Conservation (phyloP, 2,113 vertebrate species). For the Mugil cephalus region DNA sequence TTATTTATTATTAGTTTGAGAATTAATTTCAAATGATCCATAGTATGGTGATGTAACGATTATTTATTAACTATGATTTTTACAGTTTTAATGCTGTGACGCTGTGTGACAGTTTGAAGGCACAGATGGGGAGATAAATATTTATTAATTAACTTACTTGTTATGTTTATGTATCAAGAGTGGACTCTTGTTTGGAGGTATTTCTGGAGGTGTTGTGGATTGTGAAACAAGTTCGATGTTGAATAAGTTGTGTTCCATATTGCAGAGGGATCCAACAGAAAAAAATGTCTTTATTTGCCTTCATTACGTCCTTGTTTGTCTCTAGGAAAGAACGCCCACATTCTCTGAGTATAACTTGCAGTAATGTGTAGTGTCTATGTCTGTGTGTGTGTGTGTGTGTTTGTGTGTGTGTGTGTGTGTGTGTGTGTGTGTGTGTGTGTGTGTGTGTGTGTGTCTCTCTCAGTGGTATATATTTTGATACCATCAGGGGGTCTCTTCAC, state of each 20-base stretch:
- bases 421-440: conserved; percentile 20
- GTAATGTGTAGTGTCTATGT: conserved; percentile 20
- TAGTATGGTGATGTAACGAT: conserved; percentile 13
- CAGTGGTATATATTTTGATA: conserved; percentile 73
- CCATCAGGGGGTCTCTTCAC: conserved; percentile 78
- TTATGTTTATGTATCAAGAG: neutral
- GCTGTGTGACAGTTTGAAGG: neutral
- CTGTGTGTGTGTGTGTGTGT: no score
- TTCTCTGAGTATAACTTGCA: conserved; percentile 30
- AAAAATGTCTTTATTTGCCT: neutral
- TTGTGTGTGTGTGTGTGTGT: conserved; percentile 34
- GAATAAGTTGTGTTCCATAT: neutral
- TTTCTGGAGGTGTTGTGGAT: neutral
- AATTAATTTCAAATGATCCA: conserved; percentile 22
- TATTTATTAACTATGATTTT: conserved; percentile 29
- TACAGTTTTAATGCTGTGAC: neutral
- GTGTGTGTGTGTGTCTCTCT: conserved; percentile 51
- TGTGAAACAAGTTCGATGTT: no score
- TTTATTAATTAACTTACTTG: conserved; percentile 1
- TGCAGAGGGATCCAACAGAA: neutral
- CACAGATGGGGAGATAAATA: conserved; percentile 16
- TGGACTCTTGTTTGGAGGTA: neutral
- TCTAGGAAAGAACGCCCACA: conserved; percentile 20
- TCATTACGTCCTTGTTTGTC: neutral
- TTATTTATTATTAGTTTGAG: conserved; percentile 21